Evolutionary conservation across 2,888 invertebrate genomes (phyloP), one percentile per base, ranked within the genome.

Genomic region (Hyles lineata): DNA sequence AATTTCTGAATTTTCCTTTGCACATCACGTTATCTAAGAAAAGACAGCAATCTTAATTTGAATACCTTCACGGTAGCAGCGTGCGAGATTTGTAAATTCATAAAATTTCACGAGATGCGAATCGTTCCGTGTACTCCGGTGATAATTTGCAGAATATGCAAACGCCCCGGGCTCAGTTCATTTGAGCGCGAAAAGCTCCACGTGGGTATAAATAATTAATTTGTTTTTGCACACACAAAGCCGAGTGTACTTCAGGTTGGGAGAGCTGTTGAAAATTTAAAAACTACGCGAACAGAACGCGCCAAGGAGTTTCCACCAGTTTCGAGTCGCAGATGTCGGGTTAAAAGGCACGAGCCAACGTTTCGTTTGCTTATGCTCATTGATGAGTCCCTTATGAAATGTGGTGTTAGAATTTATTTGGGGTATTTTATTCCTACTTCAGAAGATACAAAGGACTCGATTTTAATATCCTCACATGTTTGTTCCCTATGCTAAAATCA

Each of bases 191-290:
- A 79, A 82, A 82, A 84, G 82, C 83, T 80, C 76, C 82, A 78
- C 78, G 83, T 77, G 73, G 78, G 75, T 80, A 80, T 91, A 82
- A 91, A 92, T 92, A 89, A 91, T 92, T 91, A 93, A 93, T 91
- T 87, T 88, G 89, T 88, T 87, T 86, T 87, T 85, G 85, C 90
- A 85, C 89, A 89, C 86, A 88, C 87, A 87, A 84, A 84, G 85
- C 82, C 80, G 63, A 63, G 69, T 70, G 71, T 74, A 73, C 77
- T 77, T 74, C 75, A 70, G 76, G 77, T 74, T 76, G 76, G 74
- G 72, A 74, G 70, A 75, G 70, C 70, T 75, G 78, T 76, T 77
- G 78, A 80, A 80, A 80, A 76, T 78, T 80, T 79, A 80, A 81
- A n/a, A 81, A 79, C 75, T 76, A 75, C 76, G 74, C 75, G 75